phyloP scores from a whole-genome alignment of 2,888 invertebrate species.

The Eupithecia inturbata region DNA sequence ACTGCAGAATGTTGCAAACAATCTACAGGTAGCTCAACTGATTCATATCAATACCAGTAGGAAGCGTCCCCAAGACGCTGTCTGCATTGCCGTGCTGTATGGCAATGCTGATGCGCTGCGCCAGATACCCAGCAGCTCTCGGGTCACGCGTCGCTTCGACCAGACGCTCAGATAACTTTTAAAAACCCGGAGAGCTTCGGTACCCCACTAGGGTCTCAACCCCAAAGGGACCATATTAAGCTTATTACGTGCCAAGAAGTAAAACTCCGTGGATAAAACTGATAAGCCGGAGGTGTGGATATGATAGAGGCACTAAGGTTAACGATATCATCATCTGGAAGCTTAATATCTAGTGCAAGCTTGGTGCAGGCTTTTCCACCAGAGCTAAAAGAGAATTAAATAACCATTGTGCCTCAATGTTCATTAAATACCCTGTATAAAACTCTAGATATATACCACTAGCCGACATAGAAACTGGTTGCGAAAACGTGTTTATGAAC shows the following conservation, averaged over 20 bases:
- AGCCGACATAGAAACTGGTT: conserved; percentile 24
- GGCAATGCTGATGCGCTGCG: too few relatives aligned
- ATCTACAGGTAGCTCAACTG: too few relatives aligned
- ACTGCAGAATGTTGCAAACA: too few relatives aligned
- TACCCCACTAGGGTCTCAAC: too few relatives aligned
- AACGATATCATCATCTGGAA: neutral
- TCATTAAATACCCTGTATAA: conserved; percentile 7
- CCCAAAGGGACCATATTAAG: too few relatives aligned
- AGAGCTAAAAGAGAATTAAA: neutral
- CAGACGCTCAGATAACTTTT: too few relatives aligned
- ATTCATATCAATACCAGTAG: too few relatives aligned
- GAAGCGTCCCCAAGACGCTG: too few relatives aligned
- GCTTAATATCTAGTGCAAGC: conserved; percentile 1
- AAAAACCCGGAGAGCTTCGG: too few relatives aligned
- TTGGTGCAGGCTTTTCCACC: neutral
- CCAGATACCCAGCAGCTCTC: too few relatives aligned
- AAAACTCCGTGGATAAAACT: conserved; percentile 15
- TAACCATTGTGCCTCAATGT: neutral
- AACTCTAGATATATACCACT: conserved; percentile 5
- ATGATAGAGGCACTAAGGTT: conserved; percentile 1
- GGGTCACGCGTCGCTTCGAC: too few relatives aligned
- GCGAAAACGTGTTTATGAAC: conserved; percentile 23
- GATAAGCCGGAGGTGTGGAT: conserved; percentile 8
- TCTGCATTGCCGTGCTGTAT: too few relatives aligned
- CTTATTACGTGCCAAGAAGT: conserved; percentile 27